Conservation (phyloP, 1,140 invertebrate species). For the Bombus pyrosoma region DNA sequence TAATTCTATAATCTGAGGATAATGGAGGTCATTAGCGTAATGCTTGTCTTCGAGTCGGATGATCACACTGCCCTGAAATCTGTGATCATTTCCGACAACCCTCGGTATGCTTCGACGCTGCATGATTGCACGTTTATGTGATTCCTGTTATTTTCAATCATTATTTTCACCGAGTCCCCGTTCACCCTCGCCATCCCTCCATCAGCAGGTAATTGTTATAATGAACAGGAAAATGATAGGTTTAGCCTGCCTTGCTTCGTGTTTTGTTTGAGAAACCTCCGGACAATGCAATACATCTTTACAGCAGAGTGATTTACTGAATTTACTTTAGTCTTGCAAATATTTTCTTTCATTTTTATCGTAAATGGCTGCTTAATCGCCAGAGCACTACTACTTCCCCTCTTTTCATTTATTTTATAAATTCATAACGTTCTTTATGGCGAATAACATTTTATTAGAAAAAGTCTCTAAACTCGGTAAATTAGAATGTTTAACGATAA, state of each 20-base stretch:
- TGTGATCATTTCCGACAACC: constrained; percentile 71
- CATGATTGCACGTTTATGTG: constrained; percentile 78
- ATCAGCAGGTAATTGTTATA: constrained; percentile 72
- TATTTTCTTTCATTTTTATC: neutral
- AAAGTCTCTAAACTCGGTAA: neutral
- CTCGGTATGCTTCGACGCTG: constrained; percentile 45
- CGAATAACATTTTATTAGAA: too few species aligned
- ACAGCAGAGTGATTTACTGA: constrained; percentile 36
- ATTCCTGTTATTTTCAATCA: constrained; percentile 81
- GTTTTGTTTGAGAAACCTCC: constrained; percentile 64
- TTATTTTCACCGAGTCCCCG: constrained; percentile 68
- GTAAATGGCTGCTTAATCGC: neutral
- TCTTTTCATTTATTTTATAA: too few species aligned
- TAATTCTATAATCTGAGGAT: constrained; percentile 79
- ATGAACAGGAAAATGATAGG: constrained; percentile 72
- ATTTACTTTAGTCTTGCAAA: constrained; percentile 32
- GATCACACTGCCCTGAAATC: constrained; percentile 71
- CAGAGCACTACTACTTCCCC: neutral
- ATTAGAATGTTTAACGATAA: neutral
- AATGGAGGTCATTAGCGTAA: constrained; percentile 79
- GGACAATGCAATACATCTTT: constrained; percentile 30
- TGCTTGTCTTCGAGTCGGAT: constrained; percentile 77
- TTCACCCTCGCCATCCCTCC: constrained; percentile 38
- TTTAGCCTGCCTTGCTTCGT: constrained; percentile 53
- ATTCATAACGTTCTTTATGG: too few species aligned